Base-by-base conservation (phyloP, 2,113 vertebrate species). In the Amblyopsis rosae region DNA sequence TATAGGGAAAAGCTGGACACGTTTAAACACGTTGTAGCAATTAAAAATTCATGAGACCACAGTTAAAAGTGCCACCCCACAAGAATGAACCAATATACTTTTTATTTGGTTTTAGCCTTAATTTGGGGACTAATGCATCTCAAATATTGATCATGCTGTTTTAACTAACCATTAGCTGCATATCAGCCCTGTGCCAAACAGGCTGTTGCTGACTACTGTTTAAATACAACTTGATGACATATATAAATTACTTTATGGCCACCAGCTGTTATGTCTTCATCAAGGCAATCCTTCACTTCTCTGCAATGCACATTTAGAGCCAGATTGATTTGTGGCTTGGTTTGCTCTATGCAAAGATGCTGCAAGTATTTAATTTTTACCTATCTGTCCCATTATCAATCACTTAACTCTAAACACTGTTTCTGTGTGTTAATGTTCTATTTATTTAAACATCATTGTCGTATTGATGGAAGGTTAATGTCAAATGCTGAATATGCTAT, bases 61-160 rank as follows among this genome's bases (percentile, higher is more conserved):
- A 74, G 68, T 72, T 58, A 32, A 70, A 70, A 67, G 62, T 80
- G 64, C 70, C 61, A 41, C 77, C 84, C 71, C 59, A 45, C 26
- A 6, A 57, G 48, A 78, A 73, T 26, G 48, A 85, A 80, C 70
- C 65, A 57, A 71, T 68, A 76, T 60, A 56, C 59, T 76, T 78
- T 26, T 77, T 61, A 70, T 85, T 82, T 80, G 78, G 65, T 88
- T 73, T 68, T 69, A 76, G 88, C 88, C 87, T 90, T 89, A 84
- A 87, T 81, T 75, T 74, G 65, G 70, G 56, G 56, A 33, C 69
- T 12, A 61, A 62, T 61, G 75, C 0, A 11, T 79, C 48, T 59
- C 0, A 66, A 67, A 72, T 59, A 67, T 54, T 12, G 17, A 55
- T 57, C 60, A 65, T 73, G 79, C 83, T 59, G 50, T 69, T 80